Evolutionary conservation across 2,888 invertebrate species (phyloP).

Genomic region (Ligdia adustata): DNA sequence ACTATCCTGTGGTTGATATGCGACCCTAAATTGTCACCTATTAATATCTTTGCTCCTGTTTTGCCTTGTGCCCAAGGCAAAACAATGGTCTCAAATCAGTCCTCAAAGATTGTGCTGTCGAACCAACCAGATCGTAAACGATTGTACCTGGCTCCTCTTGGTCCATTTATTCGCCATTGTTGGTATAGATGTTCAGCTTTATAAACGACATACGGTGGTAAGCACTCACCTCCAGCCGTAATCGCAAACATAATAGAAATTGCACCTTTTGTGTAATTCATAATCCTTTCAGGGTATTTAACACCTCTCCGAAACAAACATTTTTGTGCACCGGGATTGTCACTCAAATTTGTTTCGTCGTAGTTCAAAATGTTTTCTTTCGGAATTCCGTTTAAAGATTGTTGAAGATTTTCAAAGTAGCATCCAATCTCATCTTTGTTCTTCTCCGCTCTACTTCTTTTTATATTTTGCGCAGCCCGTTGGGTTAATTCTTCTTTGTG

Average conservation of each 20-base stretch:
- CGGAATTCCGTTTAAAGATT: constrained; percentile 12
- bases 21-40: constrained; percentile 28
- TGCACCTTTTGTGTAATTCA: too few species aligned
- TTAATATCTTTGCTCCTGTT: constrained; percentile 37
- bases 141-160: constrained; percentile 31
- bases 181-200: too few species aligned
- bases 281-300: constrained; percentile 28
- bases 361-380: constrained; percentile 24
- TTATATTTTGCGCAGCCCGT: constrained; percentile 20
- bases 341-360: constrained; percentile 25
- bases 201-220: too few species aligned
- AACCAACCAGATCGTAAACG: constrained; percentile 36
- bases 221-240: too few species aligned
- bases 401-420: constrained; percentile 10
- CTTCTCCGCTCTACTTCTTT: constrained; percentile 23
- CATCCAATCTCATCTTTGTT: constrained; percentile 9
- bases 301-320: constrained; percentile 22
- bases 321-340: constrained; percentile 29
- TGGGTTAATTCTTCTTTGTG: constrained; percentile 7
- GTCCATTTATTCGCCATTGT: constrained; percentile 1
- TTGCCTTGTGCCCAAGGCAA: constrained; percentile 32
- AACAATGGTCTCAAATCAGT: constrained; percentile 32
- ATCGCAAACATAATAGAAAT: too few species aligned
- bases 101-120: constrained; percentile 31
- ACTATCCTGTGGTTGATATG: constrained; percentile 38